Conservation (phyloP, 2,797 vertebrate species). For the Diglossa cyanea region DNA sequence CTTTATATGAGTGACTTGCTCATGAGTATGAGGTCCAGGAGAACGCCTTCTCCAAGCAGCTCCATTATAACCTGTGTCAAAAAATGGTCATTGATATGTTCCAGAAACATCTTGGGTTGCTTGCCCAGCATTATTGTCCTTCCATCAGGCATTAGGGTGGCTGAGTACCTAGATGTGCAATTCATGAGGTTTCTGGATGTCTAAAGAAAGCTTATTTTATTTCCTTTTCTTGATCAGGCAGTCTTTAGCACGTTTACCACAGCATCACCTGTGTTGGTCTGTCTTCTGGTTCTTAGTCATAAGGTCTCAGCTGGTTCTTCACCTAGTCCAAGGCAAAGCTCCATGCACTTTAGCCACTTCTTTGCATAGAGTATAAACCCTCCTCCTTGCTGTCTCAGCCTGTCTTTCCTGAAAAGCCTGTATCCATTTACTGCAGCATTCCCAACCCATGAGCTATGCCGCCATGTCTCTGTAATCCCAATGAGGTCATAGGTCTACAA, state of each 20-base stretch:
- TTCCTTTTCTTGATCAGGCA: not conserved
- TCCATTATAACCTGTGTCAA: not conserved
- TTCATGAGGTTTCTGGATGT: not conserved
- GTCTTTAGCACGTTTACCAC: not conserved
- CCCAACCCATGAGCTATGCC: not conserved
- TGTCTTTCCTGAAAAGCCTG: conserved; percentile 50
- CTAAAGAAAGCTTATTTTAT: not conserved
- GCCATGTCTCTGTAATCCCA: not conserved
- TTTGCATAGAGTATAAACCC: not conserved
- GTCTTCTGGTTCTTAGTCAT: not conserved
- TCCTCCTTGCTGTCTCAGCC: not conserved
- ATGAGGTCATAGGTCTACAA: not conserved
- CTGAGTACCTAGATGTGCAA: not conserved
- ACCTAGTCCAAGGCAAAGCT: not conserved
- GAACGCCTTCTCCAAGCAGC: not conserved
- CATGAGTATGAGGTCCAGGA: not conserved
- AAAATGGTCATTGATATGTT: not conserved
- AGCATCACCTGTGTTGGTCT: not conserved
- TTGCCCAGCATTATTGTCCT: not conserved
- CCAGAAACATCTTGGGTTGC: not conserved
- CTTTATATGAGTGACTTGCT: not conserved
- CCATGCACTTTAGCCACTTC: not conserved
- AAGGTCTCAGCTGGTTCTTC: not conserved
- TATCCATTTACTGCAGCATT: not conserved
- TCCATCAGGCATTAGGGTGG: not conserved